These are phyloP conservation scores for Amyelois transitella DNA, from an alignment of 1,140 invertebrate genomes.

Conservation along the genomic window DNA sequence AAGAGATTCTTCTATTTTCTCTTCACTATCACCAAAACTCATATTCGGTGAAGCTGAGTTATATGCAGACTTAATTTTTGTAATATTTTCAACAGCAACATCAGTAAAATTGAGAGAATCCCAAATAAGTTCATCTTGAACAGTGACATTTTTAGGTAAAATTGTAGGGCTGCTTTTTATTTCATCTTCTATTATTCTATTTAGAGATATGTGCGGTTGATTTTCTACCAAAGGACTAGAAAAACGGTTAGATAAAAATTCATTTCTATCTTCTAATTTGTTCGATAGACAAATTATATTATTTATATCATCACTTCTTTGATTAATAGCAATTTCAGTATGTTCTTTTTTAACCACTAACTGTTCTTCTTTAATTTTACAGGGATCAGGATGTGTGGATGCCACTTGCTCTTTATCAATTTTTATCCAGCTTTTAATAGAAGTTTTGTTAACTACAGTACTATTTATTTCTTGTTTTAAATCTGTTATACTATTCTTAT, in stretches of 20 bases:
- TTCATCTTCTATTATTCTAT: neutral
- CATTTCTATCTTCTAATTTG: neutral
- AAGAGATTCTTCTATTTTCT: constrained; percentile 10
- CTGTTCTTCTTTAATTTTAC: neutral
- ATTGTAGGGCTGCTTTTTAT: neutral
- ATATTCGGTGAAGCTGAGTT: constrained; percentile 50
- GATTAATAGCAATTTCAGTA: neutral
- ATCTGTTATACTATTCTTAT: neutral
- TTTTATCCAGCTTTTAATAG: neutral
- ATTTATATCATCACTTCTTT: neutral
- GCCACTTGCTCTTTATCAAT: neutral
- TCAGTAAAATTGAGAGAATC: constrained; percentile 52
- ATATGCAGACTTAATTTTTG: constrained; percentile 27
- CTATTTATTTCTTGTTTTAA: neutral
- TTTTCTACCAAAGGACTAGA: neutral
- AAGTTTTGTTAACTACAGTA: neutral
- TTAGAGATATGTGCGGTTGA: neutral
- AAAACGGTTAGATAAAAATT: neutral
- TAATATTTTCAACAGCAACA: constrained; percentile 38
- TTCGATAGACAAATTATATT: neutral
- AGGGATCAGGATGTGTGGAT: neutral
- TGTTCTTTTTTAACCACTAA: neutral
- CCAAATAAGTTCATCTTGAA: constrained; percentile 44
- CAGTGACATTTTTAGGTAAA: constrained; percentile 1
- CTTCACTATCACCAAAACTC: constrained; percentile 44